Percentiles rank a stretch among this genome's conserved stretches.
Conservation (phyloP, 2,113 vertebrate genomes). For the Balaeniceps rex region DNA sequence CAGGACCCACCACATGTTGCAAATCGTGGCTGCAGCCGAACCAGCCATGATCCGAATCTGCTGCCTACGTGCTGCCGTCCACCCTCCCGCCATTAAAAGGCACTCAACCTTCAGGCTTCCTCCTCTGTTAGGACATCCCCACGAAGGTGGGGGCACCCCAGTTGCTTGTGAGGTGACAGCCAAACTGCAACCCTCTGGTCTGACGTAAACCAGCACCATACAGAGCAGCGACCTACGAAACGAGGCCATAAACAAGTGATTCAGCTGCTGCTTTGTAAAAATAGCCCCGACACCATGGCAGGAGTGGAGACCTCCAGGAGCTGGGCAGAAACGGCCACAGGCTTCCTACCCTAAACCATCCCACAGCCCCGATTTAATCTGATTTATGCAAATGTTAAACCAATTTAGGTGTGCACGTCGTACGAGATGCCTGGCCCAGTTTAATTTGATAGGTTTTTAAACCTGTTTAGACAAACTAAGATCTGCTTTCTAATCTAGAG, state of each 20-base stretch:
- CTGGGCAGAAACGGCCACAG: background rate
- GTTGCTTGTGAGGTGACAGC: background rate
- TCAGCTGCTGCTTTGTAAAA: background rate
- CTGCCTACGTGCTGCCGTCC: background rate
- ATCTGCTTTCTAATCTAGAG: slow-evolving; percentile 9
- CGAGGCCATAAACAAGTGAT: background rate
- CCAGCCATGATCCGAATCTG: accelerated
- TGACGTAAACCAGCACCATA: background rate
- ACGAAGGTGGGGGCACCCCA: accelerated
- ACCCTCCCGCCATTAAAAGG: background rate
- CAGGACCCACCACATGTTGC: accelerated
- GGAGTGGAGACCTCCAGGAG: background rate
- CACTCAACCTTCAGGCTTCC: background rate
- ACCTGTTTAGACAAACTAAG: slow-evolving; percentile 39
- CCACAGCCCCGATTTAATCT: background rate
- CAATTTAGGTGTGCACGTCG: background rate
- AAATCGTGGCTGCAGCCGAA: accelerated
- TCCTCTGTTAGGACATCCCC: accelerated
- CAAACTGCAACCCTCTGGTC: background rate
- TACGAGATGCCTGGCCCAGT: background rate
- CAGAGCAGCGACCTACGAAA: background rate
- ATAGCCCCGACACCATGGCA: background rate
- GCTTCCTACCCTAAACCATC: background rate
- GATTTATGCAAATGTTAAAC: slow-evolving; percentile 12
- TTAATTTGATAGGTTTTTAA: slow-evolving; percentile 30